Conservation (phyloP, 2,113 vertebrate genomes). For the Marmota monax region DNA sequence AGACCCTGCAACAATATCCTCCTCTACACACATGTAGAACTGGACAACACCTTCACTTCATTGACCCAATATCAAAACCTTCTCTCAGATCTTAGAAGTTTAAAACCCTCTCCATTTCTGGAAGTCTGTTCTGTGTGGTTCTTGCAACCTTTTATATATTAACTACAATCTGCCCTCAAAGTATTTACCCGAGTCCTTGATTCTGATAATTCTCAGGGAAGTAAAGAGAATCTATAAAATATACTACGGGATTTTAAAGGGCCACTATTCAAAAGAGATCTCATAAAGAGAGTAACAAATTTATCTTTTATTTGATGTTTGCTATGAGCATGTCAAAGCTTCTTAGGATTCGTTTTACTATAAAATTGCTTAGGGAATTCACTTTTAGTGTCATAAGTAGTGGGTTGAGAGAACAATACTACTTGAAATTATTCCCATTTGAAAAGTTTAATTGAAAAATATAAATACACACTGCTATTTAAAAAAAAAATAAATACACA, state of each 20-base stretch:
- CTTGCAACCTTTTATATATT: background rate
- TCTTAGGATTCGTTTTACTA: slow-evolving; percentile 41
- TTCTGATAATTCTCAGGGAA: slow-evolving; percentile 2
- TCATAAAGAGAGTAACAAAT: background rate
- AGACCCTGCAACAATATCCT: background rate
- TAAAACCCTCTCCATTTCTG: background rate
- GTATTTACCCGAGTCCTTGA: background rate
- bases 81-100: background rate
- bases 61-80: background rate
- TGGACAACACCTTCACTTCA: background rate
- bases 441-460: slow-evolving; percentile 55
- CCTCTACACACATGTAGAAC: background rate
- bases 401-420: background rate
- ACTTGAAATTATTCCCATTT: slow-evolving; percentile 25
- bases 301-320: background rate
- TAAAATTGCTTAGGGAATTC: slow-evolving; percentile 44
- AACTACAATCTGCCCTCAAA: background rate
- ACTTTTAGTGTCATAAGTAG: background rate
- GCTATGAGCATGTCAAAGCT: background rate
- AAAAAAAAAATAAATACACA: slow-evolving; percentile 39
- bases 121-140: background rate
- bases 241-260: background rate
- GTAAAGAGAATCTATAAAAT: background rate
- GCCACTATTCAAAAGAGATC: background rate
- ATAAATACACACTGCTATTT: background rate